Conservation (phyloP, 2,113 vertebrate species). For the Dolichotis patagonum region DNA sequence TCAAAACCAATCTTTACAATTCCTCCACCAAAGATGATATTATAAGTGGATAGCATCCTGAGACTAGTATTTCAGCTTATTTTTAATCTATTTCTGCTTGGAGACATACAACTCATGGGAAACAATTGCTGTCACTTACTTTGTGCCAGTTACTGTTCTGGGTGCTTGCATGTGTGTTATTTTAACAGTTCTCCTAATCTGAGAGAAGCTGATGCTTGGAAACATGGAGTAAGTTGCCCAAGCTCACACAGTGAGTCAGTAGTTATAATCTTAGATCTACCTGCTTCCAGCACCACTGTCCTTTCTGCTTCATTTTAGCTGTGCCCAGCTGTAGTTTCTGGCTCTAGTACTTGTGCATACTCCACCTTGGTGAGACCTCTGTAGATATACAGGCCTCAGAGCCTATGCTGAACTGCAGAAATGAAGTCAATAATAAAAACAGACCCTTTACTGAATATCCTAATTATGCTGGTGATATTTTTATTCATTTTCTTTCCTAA, state of each 20-base stretch:
- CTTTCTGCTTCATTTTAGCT: not conserved
- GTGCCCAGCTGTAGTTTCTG: not conserved
- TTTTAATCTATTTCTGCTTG: not conserved
- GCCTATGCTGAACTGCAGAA: not conserved
- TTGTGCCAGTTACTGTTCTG: not conserved
- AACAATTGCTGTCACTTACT: not conserved
- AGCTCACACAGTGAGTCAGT: not conserved
- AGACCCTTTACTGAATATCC: not conserved
- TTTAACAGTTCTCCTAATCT: not conserved
- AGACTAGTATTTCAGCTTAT: not conserved
- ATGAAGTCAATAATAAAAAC: not conserved
- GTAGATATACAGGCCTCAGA: not conserved
- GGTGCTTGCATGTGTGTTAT: not conserved
- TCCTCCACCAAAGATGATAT: not conserved
- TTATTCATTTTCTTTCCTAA: slow-evolving; percentile 69
- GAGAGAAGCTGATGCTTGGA: not conserved
- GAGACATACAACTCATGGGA: not conserved
- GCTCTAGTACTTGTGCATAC: not conserved
- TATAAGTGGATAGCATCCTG: not conserved
- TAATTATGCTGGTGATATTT: slow-evolving; percentile 56
- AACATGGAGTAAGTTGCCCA: not conserved
- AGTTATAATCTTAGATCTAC: fast-evolving
- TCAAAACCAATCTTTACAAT: not conserved
- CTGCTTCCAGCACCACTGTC: not conserved
- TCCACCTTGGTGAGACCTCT: not conserved